Evolutionary conservation across 2,888 invertebrate genomes (phyloP).

Genomic region (Spisula solida): DNA sequence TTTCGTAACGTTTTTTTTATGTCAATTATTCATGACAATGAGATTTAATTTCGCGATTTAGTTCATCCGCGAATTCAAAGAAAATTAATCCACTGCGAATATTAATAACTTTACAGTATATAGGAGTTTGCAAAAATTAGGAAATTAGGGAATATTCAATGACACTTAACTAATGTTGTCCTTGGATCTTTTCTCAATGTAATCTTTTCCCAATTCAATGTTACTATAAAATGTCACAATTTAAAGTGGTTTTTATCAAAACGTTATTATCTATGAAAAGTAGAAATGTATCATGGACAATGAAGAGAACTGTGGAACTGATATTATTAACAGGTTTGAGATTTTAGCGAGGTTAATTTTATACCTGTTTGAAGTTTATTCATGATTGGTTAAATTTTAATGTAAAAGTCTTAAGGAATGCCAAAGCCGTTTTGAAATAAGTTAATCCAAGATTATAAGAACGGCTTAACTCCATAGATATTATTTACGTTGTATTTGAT

Average conservation of each 20-base stretch:
- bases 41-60: no score
- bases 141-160: background rate
- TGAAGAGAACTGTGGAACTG: background rate
- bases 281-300: background rate
- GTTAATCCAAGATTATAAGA: conserved; percentile 43
- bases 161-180: background rate
- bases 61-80: no score
- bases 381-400: conserved; percentile 46
- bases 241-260: background rate
- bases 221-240: background rate
- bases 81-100: no score
- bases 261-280: background rate
- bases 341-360: conserved; percentile 5
- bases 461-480: conserved; percentile 28
- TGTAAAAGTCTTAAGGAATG: conserved; percentile 26
- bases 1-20: no score
- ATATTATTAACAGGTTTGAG: background rate
- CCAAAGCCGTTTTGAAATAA: conserved; percentile 17
- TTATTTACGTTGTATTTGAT: conserved; percentile 29
- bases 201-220: conserved; percentile 26
- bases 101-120: no score
- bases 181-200: conserved; percentile 33
- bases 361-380: conserved; percentile 31
- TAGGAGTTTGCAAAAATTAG: no score
- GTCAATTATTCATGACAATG: no score